These are phyloP conservation scores for Asarcornis scutulata DNA, from an alignment of 2,113 vertebrate genomes.

Conservation along the genomic window DNA sequence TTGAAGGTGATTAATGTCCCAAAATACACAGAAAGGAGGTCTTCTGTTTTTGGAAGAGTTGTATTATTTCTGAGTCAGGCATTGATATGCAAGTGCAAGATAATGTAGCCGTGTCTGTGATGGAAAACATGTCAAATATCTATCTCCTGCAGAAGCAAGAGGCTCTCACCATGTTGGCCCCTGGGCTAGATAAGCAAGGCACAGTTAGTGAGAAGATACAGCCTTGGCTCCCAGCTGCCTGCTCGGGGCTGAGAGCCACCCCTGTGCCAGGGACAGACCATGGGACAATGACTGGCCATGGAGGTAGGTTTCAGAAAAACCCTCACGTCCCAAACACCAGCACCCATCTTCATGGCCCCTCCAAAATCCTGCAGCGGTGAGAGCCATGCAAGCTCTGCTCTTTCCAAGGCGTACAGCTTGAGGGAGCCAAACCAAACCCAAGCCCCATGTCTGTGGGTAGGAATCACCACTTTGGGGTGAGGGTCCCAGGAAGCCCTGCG, in stretches of 20 bases:
- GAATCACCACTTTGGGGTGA: rapidly evolving
- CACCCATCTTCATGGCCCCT: not conserved
- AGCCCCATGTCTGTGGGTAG: not conserved
- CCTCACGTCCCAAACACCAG: not conserved
- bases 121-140: slow-evolving; percentile 8
- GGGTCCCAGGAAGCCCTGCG: rapidly evolving
- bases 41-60: slow-evolving; percentile 66
- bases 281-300: too few relatives aligned
- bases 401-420: not conserved
- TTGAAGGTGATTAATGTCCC: slow-evolving; percentile 60
- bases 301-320: not conserved
- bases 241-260: not conserved
- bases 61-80: slow-evolving; percentile 57
- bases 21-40: slow-evolving; percentile 68
- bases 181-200: not conserved
- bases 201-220: not conserved
- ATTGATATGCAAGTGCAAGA: slow-evolving; percentile 3
- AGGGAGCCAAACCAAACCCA: not conserved
- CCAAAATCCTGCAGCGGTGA: not conserved
- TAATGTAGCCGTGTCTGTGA: not conserved
- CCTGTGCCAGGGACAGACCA: not conserved
- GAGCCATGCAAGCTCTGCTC: not conserved
- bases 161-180: not conserved
- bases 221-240: not conserved
- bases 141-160: not conserved